phyloP scores from a whole-genome alignment of 2,888 invertebrate genomes.

The Xestia xanthographa region DNA sequence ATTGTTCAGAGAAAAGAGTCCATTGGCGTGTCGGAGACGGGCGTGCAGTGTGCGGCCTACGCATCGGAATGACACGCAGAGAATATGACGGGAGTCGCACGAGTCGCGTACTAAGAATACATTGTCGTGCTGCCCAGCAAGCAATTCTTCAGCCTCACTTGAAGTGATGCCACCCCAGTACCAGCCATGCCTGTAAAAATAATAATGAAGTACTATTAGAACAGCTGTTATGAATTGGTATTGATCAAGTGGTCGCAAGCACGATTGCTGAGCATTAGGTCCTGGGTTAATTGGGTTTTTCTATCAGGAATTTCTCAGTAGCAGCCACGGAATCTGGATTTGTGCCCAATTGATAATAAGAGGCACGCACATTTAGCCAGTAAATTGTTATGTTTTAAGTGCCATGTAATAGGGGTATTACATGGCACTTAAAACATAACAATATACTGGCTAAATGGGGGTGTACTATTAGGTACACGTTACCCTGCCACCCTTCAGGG shows the following conservation, averaged over 20 bases:
- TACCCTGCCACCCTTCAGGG: no score
- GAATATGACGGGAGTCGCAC: constrained; percentile 92
- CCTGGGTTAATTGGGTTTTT: no score
- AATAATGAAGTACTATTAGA: not conserved
- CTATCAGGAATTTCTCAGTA: no score
- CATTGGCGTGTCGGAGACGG: constrained; percentile 93
- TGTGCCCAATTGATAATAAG: no score
- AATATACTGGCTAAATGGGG: no score
- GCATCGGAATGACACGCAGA: constrained; percentile 93
- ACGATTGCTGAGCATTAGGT: no score
- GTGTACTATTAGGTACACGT: no score
- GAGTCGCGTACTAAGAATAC: constrained; percentile 94
- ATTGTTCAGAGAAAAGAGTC: constrained; percentile 91
- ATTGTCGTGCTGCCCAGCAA: constrained; percentile 93
- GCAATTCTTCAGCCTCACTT: constrained; percentile 93
- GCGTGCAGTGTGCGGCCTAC: constrained; percentile 93
- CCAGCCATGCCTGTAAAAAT: constrained; percentile 91
- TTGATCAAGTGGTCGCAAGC: not conserved
- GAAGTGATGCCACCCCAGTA: constrained; percentile 95
- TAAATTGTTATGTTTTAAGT: no score
- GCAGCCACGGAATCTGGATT: no score
- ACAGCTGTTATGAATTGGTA: not conserved
- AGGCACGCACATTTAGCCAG: no score
- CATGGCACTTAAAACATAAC: no score
- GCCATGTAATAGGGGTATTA: no score